Evolutionary conservation across 2,113 vertebrate genomes (phyloP), one percentile per base, ranked within the genome.

Genomic region (Rhagologus leucostigma): DNA sequence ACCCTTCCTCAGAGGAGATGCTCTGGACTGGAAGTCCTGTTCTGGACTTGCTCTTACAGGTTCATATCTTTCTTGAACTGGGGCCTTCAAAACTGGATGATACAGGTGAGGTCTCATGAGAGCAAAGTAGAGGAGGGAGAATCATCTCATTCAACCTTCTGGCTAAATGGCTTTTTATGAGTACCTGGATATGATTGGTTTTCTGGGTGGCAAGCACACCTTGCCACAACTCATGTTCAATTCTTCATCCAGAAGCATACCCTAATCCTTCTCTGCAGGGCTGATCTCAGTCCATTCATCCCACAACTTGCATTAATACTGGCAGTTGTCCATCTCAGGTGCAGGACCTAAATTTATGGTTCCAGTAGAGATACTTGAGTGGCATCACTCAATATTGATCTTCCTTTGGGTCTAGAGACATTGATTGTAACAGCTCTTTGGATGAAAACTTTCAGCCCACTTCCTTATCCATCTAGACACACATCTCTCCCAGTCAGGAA

Each of bases 71-170:
- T 44, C 13, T 30, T 59, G 8, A 29, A 3, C 37, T 20, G 18
- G 2, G 18, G 8, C 9, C 3, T 37, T 33, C 33, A 59, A 39
- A 52, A 46, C 16, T n/a, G 50, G 1, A 16, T 69, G 15, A 60
- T 33, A 33, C 9, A 47, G 1, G 1, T 37, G 23, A 33, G 9
- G 3, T 32, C 15, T 60, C 15, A 30, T 0, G 1, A 63, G 5
- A 83, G 16, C 5, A 23, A 39, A 74, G 16, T 6, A 47, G 22
- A 60, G 6, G 6, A 21, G 19, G 19, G 11, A 79, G 44, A 84
- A 75, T 42, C 20, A 59, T 4, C 14, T 73, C 11, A 14, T 33
- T 79, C 23, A 69, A 1, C 10, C 2, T 4, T 1, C 53, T 57
- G 27, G 5, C 7, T 49, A 63, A 4, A 1, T 22, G 30, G 2